phyloP scores from a whole-genome alignment of 2,797 vertebrate species.

The Orientallactaga sibirica region DNA sequence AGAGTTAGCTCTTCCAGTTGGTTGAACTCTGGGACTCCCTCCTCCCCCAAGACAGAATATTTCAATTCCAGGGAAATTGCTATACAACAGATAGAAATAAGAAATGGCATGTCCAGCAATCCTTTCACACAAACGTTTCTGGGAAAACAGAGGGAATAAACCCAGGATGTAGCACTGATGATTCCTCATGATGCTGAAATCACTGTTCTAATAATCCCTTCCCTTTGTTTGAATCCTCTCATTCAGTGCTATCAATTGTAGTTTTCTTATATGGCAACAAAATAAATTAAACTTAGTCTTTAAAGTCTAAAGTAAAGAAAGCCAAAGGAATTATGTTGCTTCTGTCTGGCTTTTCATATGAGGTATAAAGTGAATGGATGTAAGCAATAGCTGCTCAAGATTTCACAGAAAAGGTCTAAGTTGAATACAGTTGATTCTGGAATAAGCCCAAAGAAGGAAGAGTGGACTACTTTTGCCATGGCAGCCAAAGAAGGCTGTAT shows the following conservation, averaged over 20 bases:
- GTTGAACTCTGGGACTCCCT: no score
- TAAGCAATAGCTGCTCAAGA: not conserved
- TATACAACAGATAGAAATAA: not conserved
- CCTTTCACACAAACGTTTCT: not conserved
- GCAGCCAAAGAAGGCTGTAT: not conserved
- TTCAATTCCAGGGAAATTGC: no score
- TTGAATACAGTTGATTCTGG: conserved; percentile 2
- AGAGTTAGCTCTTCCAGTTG: no score
- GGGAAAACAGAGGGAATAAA: conserved; percentile 2
- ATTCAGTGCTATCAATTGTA: not conserved
- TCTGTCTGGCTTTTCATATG: not conserved
- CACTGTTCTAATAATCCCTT: not conserved
- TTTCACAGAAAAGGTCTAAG: not conserved
- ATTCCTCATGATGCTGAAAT: not conserved
- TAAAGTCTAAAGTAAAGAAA: not conserved
- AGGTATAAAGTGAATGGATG: not conserved
- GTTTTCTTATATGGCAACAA: conserved; percentile 6
- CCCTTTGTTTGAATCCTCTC: not conserved
- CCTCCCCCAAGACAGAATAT: no score
- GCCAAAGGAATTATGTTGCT: not conserved
- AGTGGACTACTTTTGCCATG: not conserved
- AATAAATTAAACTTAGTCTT: not conserved
- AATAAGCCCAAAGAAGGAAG: conserved; percentile 9
- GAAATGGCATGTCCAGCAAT: not conserved
- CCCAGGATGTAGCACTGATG: not conserved